Evolutionary conservation across 2,888 invertebrate genomes (phyloP), one percentile per base, ranked within the genome.

Genomic region (Julus scanicus): DNA sequence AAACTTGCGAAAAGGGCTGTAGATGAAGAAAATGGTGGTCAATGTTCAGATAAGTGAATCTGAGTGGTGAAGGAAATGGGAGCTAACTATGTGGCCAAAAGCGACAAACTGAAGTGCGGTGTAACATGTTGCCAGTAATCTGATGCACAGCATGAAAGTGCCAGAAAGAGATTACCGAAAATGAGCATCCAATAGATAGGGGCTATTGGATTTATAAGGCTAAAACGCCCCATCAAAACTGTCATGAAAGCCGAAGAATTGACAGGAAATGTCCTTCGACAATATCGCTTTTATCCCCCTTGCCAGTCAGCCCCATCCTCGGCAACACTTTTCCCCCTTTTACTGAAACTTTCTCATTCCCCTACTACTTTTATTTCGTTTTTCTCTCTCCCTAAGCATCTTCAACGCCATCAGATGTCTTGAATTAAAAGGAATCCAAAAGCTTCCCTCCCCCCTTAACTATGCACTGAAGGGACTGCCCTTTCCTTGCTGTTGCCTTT

Each of bases 251-350:
- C 80, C 80, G 80, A 80, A 80, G 80, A 80, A 80, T 80, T 80
- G 85, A 85, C 85, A 85, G 85, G 85, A 85, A 85, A 85, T 85
- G 85, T 85, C 85, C 49, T 44, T 85, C 44, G 48, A 85, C 85
- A 85, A 85, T 85, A 44, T 85, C 85, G 85, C 49, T 48, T 85
- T 85, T 85, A 48, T 44, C 85, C 49, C 49, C 40, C 85, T 85
- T 15, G 44, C 49, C 80, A 80, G 37, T 37, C 80, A 80, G 80
- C 15, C 80, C 80, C 37, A 71, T 71, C 63, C 20, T 71, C 20
- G 20, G 80, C 80, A 37, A 71, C 80, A 80, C 80, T 80, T 80
- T 44, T 85, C 29, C 44, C 48, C 49, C 17, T 85, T 49, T 85
- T 85, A 11, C n/a, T 5, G 5, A 48, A 85, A 44, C 20, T 80